Evolutionary conservation across 2,113 vertebrate genomes (phyloP), one percentile per base, ranked within the genome.

Genomic region (Pseudorasbora parva): DNA sequence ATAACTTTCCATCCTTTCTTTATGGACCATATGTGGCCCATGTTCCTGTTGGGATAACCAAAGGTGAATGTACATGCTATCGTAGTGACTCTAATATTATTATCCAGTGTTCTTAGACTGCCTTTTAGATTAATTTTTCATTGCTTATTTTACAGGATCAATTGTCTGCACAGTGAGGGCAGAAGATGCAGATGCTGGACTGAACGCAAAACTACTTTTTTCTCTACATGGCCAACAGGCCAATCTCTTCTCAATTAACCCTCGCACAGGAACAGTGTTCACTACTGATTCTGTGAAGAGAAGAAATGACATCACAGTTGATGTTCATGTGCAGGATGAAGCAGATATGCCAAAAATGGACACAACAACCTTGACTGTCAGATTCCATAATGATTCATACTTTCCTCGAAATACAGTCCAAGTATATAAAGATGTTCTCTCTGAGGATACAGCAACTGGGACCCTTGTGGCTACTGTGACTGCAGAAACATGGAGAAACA

Each of bases 21-120:
- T 89, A 94, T 86, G 90, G 90, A 73, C 94, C 93, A 8, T 95
- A 94, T 86, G 92, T 94, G 72, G 93, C 93, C 10, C 91, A 94
- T 84, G 88, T 94, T 43, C 90, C 93, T 51, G 33, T 60, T 3
- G 77, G 89, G 30, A 43, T 92, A 71, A 14, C 71, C 41, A 87
- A 91, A 90, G 94, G 94, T 95, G 54, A 90, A 79, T 73, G n/a
- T 30, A 78, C 19, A 15, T 33, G 56, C 2, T 30, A 66, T 23
- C 45, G 15, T 45, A 14, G 23, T 25, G 0, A 45, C 27, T 6
- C 21, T 43, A 45, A 7, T 23, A 23, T n/a, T 23, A 45, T 15
- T 47, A 25, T 45, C n/a, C 12, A 25, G 8, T 41, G 17, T 41
- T 68, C n/a, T 73, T 49, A 47, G 12, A 75, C 27, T 41, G 1